Percentiles rank a stretch among this genome's conserved stretches.
phyloP scores from a whole-genome alignment of 2,888 invertebrate genomes.

The Papilio protenor region DNA sequence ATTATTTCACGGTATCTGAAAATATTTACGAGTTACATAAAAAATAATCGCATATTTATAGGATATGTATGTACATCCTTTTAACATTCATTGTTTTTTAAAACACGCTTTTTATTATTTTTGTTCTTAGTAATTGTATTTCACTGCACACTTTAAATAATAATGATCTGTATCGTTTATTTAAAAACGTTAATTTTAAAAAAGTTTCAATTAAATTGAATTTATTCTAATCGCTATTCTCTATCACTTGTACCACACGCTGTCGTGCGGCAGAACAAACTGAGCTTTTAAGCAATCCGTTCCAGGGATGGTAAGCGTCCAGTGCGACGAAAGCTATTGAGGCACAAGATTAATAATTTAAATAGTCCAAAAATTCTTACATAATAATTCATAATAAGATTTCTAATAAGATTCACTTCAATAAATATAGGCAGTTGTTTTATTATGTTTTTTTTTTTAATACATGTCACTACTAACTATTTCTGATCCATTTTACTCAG shows the following conservation, averaged over 20 bases:
- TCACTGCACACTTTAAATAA: not conserved
- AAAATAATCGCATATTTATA: too few relatives aligned
- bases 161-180: not conserved
- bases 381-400: not conserved
- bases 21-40: not conserved
- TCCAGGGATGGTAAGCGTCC: slow-evolving; percentile 57
- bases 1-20: not conserved
- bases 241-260: slow-evolving; percentile 43
- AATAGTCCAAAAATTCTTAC: too few relatives aligned
- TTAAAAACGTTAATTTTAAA: not conserved
- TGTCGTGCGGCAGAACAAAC: slow-evolving; percentile 50
- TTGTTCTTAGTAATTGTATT: not conserved
- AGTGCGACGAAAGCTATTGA: slow-evolving; percentile 23
- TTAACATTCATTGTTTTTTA: too few relatives aligned
- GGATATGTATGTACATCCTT: too few relatives aligned
- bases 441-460: too few relatives aligned
- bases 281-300: slow-evolving; percentile 59
- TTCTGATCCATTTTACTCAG: not conserved
- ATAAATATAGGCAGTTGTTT: too few relatives aligned
- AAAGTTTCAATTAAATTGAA: not conserved
- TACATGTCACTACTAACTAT: not conserved
- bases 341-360: too few relatives aligned
- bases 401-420: too few relatives aligned
- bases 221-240: not conserved
- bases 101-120: not conserved